phyloP scores from a whole-genome alignment of 2,113 vertebrate species.

The Parus major region DNA sequence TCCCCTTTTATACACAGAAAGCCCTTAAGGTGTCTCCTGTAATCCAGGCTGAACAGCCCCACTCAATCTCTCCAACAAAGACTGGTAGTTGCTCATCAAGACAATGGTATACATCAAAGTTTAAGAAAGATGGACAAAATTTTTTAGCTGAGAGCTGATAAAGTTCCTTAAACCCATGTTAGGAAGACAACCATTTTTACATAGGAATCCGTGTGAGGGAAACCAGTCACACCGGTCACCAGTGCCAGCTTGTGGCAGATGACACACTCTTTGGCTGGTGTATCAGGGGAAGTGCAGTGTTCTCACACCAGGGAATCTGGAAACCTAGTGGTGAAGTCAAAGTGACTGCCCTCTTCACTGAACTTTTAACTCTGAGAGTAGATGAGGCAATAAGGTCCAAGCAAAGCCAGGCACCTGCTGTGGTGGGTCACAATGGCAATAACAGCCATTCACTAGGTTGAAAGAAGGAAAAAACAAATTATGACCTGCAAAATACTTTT shows the following conservation, averaged over 20 bases:
- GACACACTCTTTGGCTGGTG: not conserved
- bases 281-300: not conserved
- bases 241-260: not conserved
- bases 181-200: not conserved
- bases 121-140: not conserved
- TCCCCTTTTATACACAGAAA: not conserved
- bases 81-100: not conserved
- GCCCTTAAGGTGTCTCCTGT: accelerated
- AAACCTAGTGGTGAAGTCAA: not conserved
- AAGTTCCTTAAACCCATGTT: accelerated
- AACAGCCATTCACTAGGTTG: not conserved
- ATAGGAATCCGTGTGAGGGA: accelerated
- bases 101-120: not conserved
- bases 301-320: not conserved
- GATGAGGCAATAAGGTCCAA: not conserved
- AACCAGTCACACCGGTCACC: not conserved
- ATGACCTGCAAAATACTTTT: not conserved
- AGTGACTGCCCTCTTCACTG: not conserved
- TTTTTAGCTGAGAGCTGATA: not conserved
- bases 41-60: not conserved
- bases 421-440: not conserved
- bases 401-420: not conserved
- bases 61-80: not conserved
- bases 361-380: not conserved
- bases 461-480: not conserved